Percentiles rank a stretch among this genome's conserved stretches.
Evolutionary conservation across 1,140 invertebrate species (phyloP).

Genomic region (Ylistrum balloti): DNA sequence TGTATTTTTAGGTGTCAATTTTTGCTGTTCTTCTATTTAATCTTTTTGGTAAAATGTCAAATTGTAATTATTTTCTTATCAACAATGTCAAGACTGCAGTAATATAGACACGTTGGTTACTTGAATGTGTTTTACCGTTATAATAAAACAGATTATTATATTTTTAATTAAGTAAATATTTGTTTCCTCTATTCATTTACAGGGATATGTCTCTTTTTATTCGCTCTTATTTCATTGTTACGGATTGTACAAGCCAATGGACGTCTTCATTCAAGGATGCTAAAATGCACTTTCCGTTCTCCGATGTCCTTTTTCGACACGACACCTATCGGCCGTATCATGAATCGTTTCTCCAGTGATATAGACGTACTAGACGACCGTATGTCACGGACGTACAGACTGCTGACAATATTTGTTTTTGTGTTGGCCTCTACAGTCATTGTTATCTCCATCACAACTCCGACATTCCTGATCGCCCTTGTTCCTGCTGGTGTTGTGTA

Average conservation of each 20-base stretch:
- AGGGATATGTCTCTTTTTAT: conserved; percentile 54
- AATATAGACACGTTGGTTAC: no score
- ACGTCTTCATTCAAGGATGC: conserved; percentile 88
- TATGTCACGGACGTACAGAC: conserved; percentile 73
- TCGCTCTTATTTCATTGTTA: conserved; percentile 53
- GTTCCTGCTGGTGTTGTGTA: conserved; percentile 85
- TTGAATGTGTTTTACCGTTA: no score
- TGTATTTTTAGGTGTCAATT: no score
- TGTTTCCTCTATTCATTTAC: background rate
- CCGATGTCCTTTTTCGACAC: conserved; percentile 86
- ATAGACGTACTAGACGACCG: conserved; percentile 78
- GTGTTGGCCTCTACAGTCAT: conserved; percentile 42
- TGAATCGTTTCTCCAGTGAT: conserved; percentile 86
- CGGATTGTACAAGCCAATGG: conserved; percentile 86
- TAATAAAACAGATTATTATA: no score
- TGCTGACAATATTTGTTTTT: conserved; percentile 48
- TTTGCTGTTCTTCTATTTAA: no score
- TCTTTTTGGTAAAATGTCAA: no score
- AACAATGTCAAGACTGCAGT: no score
- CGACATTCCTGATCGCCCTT: conserved; percentile 68
- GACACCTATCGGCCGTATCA: conserved; percentile 85
- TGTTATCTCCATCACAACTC: conserved; percentile 56
- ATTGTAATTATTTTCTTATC: no score
- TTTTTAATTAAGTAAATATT: no score
- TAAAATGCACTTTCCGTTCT: conserved; percentile 84